These are phyloP conservation scores for Poeciliopsis turneri DNA, from an alignment of 2,797 vertebrate species.

Conservation along the genomic window DNA sequence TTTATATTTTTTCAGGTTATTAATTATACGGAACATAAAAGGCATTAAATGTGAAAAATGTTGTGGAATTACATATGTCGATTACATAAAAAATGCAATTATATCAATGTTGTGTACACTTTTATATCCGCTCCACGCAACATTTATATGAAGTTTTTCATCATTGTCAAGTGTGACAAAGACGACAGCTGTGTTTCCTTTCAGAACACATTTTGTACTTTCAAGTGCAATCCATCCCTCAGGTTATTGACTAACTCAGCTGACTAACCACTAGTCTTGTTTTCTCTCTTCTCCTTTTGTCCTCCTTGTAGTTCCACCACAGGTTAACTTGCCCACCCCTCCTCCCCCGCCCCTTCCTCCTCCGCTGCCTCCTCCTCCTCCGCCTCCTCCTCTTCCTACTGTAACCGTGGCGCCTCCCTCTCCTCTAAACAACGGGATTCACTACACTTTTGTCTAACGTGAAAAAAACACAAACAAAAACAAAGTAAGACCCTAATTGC, in stretches of 20 bases:
- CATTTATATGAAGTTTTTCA: not conserved
- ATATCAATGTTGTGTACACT: not conserved
- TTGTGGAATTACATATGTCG: not conserved
- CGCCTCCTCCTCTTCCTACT: slow-evolving; percentile 82
- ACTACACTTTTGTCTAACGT: slow-evolving; percentile 99
- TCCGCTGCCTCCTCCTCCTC: slow-evolving; percentile 80
- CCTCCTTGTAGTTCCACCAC: slow-evolving; percentile 86
- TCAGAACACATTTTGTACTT: not conserved
- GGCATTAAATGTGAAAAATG: not conserved
- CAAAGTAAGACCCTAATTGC: slow-evolving; percentile 91
- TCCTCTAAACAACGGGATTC: slow-evolving; percentile 95
- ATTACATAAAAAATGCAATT: not conserved
- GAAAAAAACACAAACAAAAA: slow-evolving; percentile 65
- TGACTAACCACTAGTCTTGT: slow-evolving; percentile 50
- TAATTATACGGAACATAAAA: not conserved
- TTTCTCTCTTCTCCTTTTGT: slow-evolving; percentile 71
- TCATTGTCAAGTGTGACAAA: not conserved
- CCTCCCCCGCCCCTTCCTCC: slow-evolving; percentile 81
- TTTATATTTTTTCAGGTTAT: not conserved
- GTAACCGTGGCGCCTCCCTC: slow-evolving; percentile 85
- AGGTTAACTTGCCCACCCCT: slow-evolving; percentile 84
- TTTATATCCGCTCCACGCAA: not conserved
- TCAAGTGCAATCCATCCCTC: slow-evolving; percentile 1
- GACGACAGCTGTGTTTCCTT: not conserved
- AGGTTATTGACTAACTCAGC: not conserved